phyloP scores from a whole-genome alignment of 2,113 vertebrate genomes.

The Pelecanus crispus region DNA sequence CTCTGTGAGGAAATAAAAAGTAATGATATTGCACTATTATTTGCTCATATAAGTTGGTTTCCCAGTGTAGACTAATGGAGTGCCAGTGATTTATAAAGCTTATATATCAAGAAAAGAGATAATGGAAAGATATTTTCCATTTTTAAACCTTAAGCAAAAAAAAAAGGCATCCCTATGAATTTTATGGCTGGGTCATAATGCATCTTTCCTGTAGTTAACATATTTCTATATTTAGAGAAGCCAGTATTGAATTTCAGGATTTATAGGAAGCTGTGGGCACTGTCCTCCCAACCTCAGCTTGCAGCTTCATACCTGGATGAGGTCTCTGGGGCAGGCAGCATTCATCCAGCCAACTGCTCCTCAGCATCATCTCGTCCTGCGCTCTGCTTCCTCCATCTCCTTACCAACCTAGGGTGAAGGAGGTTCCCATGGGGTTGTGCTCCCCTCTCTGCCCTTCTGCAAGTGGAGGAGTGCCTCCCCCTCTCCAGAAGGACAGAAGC shows the following conservation, averaged over 20 bases:
- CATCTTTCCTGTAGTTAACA: not conserved
- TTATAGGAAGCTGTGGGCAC: not conserved
- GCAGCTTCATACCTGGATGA: not conserved
- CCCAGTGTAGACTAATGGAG: not conserved
- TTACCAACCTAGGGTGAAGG: not conserved
- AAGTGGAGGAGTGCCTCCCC: not conserved
- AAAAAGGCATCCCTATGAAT: not conserved
- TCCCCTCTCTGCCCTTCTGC: not conserved
- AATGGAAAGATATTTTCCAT: not conserved
- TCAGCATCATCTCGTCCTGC: fast-evolving
- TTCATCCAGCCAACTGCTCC: not conserved
- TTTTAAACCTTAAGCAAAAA: not conserved
- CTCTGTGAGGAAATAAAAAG: not conserved
- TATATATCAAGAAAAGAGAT: not conserved
- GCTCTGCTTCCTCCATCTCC: not conserved
- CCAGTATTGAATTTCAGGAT: not conserved
- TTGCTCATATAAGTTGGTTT: conserved; percentile 5
- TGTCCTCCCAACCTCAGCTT: not conserved
- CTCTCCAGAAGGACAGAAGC: not conserved
- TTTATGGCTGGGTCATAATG: not conserved
- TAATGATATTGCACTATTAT: not conserved
- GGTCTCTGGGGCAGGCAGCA: not conserved
- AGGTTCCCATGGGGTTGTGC: not conserved
- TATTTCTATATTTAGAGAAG: not conserved
- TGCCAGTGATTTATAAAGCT: not conserved